These are phyloP conservation scores for Bradypodion pumilum DNA, from an alignment of 2,797 vertebrate genomes.

Conservation along the genomic window DNA sequence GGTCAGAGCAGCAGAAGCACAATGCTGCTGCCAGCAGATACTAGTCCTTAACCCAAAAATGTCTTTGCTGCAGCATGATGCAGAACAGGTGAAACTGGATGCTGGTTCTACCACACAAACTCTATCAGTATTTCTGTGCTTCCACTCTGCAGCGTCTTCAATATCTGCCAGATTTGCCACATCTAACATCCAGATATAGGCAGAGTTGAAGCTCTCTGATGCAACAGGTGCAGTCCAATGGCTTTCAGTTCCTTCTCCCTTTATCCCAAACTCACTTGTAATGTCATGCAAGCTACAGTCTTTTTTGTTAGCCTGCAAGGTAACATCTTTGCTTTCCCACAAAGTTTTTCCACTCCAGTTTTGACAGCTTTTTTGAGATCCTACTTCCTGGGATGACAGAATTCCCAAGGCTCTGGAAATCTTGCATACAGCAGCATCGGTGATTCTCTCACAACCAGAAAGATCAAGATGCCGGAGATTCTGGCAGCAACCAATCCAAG, in stretches of 20 bases:
- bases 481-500: slow-evolving; percentile 82
- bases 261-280: slow-evolving; percentile 61
- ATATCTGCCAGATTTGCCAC: slow-evolving; percentile 88
- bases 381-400: slow-evolving; percentile 68
- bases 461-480: slow-evolving; percentile 91
- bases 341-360: slow-evolving; percentile 68
- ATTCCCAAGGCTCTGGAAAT: slow-evolving; percentile 89
- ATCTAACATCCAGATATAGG: slow-evolving; percentile 89
- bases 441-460: slow-evolving; percentile 96
- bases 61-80: slow-evolving; percentile 82
- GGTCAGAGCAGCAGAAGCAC: slow-evolving; percentile 78
- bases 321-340: slow-evolving; percentile 78
- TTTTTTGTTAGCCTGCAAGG: slow-evolving; percentile 72
- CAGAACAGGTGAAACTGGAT: slow-evolving; percentile 71
- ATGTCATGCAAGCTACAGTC: slow-evolving; percentile 65
- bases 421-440: slow-evolving; percentile 86
- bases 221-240: slow-evolving; percentile 69
- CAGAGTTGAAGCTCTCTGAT: slow-evolving; percentile 68
- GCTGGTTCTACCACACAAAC: slow-evolving; percentile 79
- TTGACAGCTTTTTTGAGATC: slow-evolving; percentile 72
- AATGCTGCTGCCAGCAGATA: slow-evolving; percentile 85
- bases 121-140: slow-evolving; percentile 70
- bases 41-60: slow-evolving; percentile 86
- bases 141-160: slow-evolving; percentile 94
- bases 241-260: slow-evolving; percentile 63